A percentile compares a stretch with the other conserved stretches of the same genome.
These are phyloP conservation scores for Tor tambroides DNA, from an alignment of 2,113 vertebrate genomes.

Conservation along the genomic window DNA sequence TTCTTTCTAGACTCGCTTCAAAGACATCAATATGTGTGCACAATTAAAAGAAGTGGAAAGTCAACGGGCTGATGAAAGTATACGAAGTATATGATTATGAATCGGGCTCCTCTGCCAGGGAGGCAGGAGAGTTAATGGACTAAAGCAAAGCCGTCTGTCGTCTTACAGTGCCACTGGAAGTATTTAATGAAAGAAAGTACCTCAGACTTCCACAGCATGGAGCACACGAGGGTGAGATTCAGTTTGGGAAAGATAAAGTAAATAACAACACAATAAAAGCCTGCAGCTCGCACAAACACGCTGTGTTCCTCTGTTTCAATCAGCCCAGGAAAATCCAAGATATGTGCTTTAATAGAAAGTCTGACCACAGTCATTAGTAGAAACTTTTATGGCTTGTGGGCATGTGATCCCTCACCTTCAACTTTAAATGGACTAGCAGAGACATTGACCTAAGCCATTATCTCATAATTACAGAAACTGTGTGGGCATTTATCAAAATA, in stretches of 20 bases:
- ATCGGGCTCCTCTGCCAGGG: neutral
- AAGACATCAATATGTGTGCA: constrained; percentile 26
- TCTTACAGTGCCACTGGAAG: neutral
- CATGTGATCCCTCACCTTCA: constrained; percentile 49
- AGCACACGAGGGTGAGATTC: constrained; percentile 2
- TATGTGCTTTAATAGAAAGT: constrained; percentile 45
- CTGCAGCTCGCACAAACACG: neutral
- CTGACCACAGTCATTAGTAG: constrained; percentile 36
- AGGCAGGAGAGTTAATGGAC: constrained; percentile 3
- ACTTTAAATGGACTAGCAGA: constrained; percentile 40
- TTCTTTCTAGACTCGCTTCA: constrained; percentile 55
- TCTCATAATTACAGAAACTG: constrained; percentile 49
- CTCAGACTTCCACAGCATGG: constrained; percentile 6
- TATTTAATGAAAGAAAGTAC: constrained; percentile 28
- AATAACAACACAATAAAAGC: constrained; percentile 15
- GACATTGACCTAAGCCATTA: constrained; percentile 50
- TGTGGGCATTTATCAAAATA: constrained; percentile 44
- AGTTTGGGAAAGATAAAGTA: neutral
- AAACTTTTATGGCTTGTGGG: constrained; percentile 14
- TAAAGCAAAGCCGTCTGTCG: constrained; percentile 16
- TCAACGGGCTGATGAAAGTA: constrained; percentile 28
- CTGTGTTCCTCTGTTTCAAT: constrained; percentile 17
- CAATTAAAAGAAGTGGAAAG: constrained; percentile 39
- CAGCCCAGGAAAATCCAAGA: constrained; percentile 13
- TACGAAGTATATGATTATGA: constrained; percentile 44